These are phyloP conservation scores for Mythimna albipuncta DNA, from an alignment of 2,888 invertebrate species.

Conservation along the genomic window DNA sequence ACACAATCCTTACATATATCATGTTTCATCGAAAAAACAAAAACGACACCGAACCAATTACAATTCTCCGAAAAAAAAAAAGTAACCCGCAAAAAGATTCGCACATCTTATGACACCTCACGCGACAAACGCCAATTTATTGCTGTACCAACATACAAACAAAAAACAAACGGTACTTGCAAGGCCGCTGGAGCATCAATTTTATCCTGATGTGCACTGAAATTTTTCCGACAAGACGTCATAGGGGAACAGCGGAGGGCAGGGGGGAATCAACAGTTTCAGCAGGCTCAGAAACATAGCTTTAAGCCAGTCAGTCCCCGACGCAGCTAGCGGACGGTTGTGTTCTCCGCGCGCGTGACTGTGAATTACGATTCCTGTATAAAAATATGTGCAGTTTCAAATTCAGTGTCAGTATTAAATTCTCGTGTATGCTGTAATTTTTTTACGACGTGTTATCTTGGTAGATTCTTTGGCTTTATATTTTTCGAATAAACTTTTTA, in stretches of 20 bases:
- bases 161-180: slow-evolving; percentile 37
- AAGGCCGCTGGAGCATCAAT: slow-evolving; percentile 50
- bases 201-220: slow-evolving; percentile 67
- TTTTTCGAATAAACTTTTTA: slow-evolving; percentile 33
- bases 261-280: slow-evolving; percentile 70
- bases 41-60: neutral
- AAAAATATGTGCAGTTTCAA: slow-evolving; percentile 50
- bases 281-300: slow-evolving; percentile 61
- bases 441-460: slow-evolving; percentile 11
- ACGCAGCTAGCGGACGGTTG: slow-evolving; percentile 47
- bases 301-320: slow-evolving; percentile 63
- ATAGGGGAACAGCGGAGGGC: slow-evolving; percentile 46
- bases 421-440: slow-evolving; percentile 37
- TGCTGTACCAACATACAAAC: slow-evolving; percentile 38
- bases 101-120: slow-evolving; percentile 9
- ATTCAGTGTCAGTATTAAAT: slow-evolving; percentile 37
- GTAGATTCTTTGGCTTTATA: slow-evolving; percentile 31
- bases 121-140: slow-evolving; percentile 13
- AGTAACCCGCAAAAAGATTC: neutral
- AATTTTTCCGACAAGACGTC: slow-evolving; percentile 72
- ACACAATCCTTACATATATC: neutral
- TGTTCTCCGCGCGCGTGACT: slow-evolving; percentile 11
- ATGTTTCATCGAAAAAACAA: neutral
- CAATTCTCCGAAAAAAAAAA: neutral
- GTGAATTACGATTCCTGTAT: slow-evolving; percentile 58